Conservation (phyloP, 1,140 invertebrate genomes). For the Sycobia sp. region DNA sequence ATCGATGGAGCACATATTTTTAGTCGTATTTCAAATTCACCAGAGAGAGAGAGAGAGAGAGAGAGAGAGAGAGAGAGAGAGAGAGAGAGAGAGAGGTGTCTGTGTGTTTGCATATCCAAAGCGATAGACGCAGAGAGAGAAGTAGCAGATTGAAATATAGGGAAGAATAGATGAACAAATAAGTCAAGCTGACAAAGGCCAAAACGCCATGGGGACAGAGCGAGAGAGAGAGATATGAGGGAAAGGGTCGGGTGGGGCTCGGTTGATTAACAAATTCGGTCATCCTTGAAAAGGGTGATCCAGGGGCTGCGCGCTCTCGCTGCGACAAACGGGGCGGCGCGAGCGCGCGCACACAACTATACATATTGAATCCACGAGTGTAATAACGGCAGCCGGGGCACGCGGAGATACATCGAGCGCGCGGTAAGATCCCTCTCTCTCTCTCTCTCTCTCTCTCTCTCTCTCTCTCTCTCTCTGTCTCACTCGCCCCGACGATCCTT, state of each 20-base stretch:
- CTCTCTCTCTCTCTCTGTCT: no score
- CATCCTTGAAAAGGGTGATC: constrained; percentile 25
- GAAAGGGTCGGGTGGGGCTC: neutral
- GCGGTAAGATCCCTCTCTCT: no score
- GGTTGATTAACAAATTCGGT: constrained; percentile 30
- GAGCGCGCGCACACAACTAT: no score
- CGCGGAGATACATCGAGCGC: no score
- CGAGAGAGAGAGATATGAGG: neutral
- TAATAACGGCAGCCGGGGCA: neutral
- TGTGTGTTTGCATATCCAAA: no score
- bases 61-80: neutral
- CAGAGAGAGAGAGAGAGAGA: neutral
- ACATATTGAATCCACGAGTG: constrained; percentile 9
- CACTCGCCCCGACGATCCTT: constrained; percentile 1
- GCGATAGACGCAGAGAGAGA: neutral
- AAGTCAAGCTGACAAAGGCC: no score
- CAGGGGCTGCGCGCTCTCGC: neutral
- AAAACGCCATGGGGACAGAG: no score
- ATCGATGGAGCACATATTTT: constrained; percentile 10
- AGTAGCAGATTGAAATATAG: no score
- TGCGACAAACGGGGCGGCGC: no score
- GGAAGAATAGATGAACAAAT: constrained; percentile 14
- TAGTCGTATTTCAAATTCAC: constrained; percentile 6
- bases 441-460: no score
- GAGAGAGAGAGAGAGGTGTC: neutral